Percentiles rank a stretch among this genome's conserved stretches.
Conservation (phyloP, 2,888 invertebrate species). For the Polietes domitor region DNA sequence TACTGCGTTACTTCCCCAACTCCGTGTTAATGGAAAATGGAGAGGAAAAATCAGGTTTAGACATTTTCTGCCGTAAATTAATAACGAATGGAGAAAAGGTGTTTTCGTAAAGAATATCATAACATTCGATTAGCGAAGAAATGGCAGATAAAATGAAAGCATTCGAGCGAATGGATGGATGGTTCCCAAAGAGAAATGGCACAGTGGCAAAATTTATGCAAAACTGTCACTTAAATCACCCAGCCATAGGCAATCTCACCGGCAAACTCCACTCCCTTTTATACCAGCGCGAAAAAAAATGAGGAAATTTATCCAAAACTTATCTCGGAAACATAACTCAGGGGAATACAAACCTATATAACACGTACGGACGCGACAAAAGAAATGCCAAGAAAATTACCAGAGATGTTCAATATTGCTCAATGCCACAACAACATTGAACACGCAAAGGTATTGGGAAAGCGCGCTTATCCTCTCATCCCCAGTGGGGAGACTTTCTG, state of each 20-base stretch:
- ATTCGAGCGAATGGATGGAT: background rate
- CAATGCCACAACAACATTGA: slow-evolving; percentile 34
- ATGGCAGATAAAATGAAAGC: background rate
- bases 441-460: slow-evolving; percentile 57
- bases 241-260: slow-evolving; percentile 21
- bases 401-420: slow-evolving; percentile 10
- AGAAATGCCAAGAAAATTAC: slow-evolving; percentile 11
- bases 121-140: slow-evolving; percentile 39
- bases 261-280: background rate
- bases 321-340: background rate
- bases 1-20: background rate
- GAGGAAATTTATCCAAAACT: background rate
- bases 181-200: background rate
- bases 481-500: slow-evolving; percentile 18
- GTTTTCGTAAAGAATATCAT: slow-evolving; percentile 47
- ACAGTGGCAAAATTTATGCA: slow-evolving; percentile 36
- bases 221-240: background rate
- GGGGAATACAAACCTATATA: slow-evolving; percentile 31
- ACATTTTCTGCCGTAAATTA: slow-evolving; percentile 36
- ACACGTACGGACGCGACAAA: slow-evolving; percentile 30
- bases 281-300: background rate
- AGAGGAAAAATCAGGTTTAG: background rate
- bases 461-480: background rate
- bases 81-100: slow-evolving; percentile 54
- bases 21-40: background rate